These are phyloP conservation scores for Oreochromis aureus DNA, from an alignment of 2,113 vertebrate species.

Conservation along the genomic window DNA sequence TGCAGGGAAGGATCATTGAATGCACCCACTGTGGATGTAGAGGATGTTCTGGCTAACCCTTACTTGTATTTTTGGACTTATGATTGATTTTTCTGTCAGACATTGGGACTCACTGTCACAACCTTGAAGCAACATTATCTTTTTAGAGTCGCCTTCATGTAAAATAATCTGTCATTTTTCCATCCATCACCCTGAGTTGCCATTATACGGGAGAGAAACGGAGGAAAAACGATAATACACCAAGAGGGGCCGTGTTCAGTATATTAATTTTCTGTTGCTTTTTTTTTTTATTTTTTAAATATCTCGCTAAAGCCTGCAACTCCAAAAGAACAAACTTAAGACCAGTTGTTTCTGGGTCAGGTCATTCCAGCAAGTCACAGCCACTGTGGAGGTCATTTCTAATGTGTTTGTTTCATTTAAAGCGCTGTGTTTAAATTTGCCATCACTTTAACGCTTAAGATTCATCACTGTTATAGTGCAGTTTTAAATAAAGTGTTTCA, in stretches of 20 bases:
- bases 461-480: not conserved
- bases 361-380: slow-evolving; percentile 40
- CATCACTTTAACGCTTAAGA: not conserved
- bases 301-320: not conserved
- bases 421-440: not conserved
- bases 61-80: not conserved
- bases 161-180: not conserved
- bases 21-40: slow-evolving; percentile 97
- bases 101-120: slow-evolving; percentile 7
- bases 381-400: slow-evolving; percentile 9
- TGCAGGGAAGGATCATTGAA: slow-evolving; percentile 94
- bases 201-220: not conserved
- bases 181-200: not conserved
- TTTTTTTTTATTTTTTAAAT: not conserved
- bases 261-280: not conserved
- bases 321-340: not conserved
- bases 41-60: slow-evolving; percentile 89
- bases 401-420: slow-evolving; percentile 14
- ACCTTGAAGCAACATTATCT: not conserved
- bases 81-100: not conserved
- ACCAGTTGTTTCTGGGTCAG: slow-evolving; percentile 2
- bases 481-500: slow-evolving; percentile 61
- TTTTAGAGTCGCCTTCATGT: not conserved
- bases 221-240: not conserved
- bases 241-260: slow-evolving; percentile 11